These are phyloP conservation scores for Pituophis catenifer DNA, from an alignment of 2,113 vertebrate genomes.

Conservation along the genomic window DNA sequence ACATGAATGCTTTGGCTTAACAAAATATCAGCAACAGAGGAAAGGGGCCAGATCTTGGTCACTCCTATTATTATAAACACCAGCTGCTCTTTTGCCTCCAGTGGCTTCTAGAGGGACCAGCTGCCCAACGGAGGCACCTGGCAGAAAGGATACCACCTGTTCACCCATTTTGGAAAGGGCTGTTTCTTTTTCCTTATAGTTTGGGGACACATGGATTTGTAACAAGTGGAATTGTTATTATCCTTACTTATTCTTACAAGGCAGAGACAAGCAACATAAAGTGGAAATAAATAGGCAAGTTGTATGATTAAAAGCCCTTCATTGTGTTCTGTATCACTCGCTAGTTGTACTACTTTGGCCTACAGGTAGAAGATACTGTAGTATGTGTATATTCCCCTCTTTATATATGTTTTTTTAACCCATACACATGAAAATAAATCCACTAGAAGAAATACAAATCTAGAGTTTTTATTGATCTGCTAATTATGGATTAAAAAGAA, in stretches of 20 bases:
- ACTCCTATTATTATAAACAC: neutral
- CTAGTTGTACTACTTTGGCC: neutral
- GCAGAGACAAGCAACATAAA: neutral
- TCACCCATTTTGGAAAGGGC: neutral
- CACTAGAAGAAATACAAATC: neutral
- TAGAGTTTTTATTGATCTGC: neutral
- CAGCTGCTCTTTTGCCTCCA: neutral
- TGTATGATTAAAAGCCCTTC: neutral
- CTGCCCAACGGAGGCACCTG: neutral
- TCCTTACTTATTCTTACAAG: neutral
- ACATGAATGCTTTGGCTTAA: neutral
- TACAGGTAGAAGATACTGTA: neutral
- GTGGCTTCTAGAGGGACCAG: neutral
- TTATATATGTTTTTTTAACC: neutral
- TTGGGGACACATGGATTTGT: neutral
- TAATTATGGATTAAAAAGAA: neutral
- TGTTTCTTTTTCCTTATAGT: neutral
- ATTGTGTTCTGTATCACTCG: neutral
- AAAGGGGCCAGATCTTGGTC: neutral
- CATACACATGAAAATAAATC: neutral
- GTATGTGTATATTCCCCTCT: neutral
- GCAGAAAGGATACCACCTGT: neutral
- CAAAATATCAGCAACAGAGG: neutral
- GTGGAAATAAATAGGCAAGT: neutral
- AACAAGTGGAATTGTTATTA: neutral